phyloP scores from a whole-genome alignment of 1,140 invertebrate species.

The Brachionus manjavacas region DNA sequence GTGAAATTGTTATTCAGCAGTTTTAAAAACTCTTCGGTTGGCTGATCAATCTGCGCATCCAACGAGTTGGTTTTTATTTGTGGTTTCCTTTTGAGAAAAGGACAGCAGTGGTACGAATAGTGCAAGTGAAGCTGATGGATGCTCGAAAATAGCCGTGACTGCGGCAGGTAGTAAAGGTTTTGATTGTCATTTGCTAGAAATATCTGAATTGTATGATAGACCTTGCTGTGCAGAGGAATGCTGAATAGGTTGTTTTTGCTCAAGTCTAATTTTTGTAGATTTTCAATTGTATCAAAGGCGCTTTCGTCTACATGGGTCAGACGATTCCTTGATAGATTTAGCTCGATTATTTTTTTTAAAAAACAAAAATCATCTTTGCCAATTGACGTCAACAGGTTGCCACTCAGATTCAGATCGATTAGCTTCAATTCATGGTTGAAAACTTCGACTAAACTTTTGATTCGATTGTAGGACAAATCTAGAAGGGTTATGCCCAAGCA shows the following conservation, averaged over 20 bases:
- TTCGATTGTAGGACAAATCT: constrained; percentile 17
- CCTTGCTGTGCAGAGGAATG: background rate
- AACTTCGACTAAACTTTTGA: background rate
- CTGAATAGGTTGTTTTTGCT: background rate
- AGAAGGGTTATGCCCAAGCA: background rate
- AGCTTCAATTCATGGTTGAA: background rate
- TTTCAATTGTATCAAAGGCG: background rate
- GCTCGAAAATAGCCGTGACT: background rate
- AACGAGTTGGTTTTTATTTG: background rate
- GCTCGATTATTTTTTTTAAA: background rate
- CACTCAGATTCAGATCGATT: background rate
- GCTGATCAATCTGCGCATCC: background rate
- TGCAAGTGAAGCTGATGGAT: background rate
- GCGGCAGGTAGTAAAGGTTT: background rate
- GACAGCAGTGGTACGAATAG: constrained; percentile 39
- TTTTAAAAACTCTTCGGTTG: background rate
- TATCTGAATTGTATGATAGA: background rate
- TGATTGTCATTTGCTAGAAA: background rate
- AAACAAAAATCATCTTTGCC: background rate
- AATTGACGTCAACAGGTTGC: constrained; percentile 2
- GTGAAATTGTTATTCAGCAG: background rate
- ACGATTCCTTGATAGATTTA: constrained; percentile 4
- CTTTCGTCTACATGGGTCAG: background rate
- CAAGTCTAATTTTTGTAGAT: constrained; percentile 12
- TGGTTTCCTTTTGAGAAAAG: constrained; percentile 15